A percentile compares a stretch with the other conserved stretches of the same genome.
These are phyloP conservation scores for Apotomis betuletana DNA, from an alignment of 2,888 invertebrate genomes.

Conservation along the genomic window DNA sequence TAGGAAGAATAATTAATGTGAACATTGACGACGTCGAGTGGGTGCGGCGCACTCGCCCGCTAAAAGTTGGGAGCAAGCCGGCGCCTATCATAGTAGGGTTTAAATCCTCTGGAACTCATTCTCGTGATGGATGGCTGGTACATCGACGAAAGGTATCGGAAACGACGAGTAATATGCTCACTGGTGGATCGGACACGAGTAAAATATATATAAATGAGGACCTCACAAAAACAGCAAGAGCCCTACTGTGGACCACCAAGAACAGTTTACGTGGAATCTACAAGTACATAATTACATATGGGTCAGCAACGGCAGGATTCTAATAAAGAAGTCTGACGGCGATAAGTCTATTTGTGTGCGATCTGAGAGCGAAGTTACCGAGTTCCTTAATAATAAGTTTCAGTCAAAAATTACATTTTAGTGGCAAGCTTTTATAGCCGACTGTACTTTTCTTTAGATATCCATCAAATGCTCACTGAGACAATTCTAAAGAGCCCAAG, in stretches of 20 bases:
- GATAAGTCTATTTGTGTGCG: slow-evolving; percentile 5
- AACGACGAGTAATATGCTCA: not conserved
- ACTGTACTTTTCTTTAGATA: too few species aligned
- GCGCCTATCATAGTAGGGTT: too few species aligned
- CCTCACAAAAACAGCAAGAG: not conserved
- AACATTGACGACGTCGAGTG: slow-evolving; percentile 1
- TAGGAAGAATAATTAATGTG: slow-evolving; percentile 9
- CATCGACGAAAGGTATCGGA: not conserved
- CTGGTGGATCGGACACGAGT: not conserved
- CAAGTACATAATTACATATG: slow-evolving; percentile 5
- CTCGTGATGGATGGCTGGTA: slow-evolving; percentile 5
- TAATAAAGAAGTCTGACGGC: slow-evolving; percentile 5
- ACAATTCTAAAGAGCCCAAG: too few species aligned
- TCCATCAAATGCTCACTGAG: too few species aligned
- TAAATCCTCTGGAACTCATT: not conserved
- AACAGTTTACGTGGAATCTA: not conserved
- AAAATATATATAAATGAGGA: slow-evolving; percentile 9
- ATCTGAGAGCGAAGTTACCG: slow-evolving; percentile 1
- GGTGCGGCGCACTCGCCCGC: not conserved
- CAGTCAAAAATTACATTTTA: too few species aligned
- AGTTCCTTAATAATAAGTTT: too few species aligned
- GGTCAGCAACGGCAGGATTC: slow-evolving; percentile 11
- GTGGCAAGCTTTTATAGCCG: too few species aligned
- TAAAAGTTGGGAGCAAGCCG: too few species aligned
- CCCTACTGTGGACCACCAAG: slow-evolving; percentile 4